Percentiles rank a stretch among this genome's conserved stretches.
phyloP scores from a whole-genome alignment of 2,888 invertebrate species.

The Branchellion lobata region DNA sequence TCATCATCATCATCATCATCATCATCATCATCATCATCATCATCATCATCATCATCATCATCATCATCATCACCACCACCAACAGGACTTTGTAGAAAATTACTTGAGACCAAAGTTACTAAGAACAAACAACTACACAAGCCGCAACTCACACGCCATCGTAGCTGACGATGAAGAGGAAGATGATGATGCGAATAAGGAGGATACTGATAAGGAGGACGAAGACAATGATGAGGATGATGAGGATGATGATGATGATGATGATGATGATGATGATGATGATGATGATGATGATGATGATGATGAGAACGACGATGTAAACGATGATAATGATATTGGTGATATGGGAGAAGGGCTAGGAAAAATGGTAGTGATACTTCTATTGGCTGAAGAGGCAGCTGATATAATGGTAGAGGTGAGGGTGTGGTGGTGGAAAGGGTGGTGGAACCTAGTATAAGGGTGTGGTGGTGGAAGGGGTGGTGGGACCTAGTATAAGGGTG shows the following conservation, averaged over 20 bases:
- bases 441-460: no score
- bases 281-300: constrained; percentile 39
- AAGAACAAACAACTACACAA: not conserved
- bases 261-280: constrained; percentile 39
- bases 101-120: not conserved
- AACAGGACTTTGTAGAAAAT: constrained; percentile 1
- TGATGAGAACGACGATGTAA: constrained; percentile 33
- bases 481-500: no score
- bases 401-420: not conserved
- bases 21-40: not conserved
- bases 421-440: not conserved
- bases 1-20: not conserved
- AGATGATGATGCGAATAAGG: not conserved
- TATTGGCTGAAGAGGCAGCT: not conserved
- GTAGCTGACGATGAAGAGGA: not conserved
- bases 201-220: not conserved
- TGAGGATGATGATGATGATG: not conserved
- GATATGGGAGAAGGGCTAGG: not conserved
- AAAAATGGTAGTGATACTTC: not conserved
- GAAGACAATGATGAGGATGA: constrained; percentile 15
- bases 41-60: no score
- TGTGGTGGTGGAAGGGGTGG: no score
- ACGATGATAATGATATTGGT: constrained; percentile 22
- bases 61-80: not conserved
- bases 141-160: not conserved